A percentile compares a stretch with the other conserved stretches of the same genome.
Conservation (phyloP, 2,113 vertebrate species). For the Butastur rufipennis region DNA sequence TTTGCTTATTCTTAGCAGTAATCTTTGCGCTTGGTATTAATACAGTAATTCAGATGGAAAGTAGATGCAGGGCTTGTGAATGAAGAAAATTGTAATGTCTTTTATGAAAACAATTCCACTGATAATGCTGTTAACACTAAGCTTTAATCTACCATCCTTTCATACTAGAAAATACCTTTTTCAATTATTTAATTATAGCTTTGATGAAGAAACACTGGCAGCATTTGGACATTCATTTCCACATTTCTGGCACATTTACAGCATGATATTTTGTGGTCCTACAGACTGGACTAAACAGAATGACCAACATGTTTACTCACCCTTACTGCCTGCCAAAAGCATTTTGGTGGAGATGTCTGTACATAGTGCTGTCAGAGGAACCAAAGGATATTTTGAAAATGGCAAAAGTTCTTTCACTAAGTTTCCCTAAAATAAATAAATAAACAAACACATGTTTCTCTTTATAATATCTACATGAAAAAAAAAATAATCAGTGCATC, state of each 20-base stretch:
- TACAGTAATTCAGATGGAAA: neutral
- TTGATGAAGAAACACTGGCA: neutral
- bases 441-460: neutral
- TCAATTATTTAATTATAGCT: neutral
- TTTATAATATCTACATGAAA: neutral
- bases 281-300: neutral
- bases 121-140: neutral
- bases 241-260: neutral
- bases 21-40: neutral
- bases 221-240: neutral
- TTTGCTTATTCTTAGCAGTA: neutral
- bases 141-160: neutral
- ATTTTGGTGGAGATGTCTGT: slow-evolving; percentile 46
- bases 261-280: neutral
- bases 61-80: neutral
- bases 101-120: neutral
- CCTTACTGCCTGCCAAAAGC: slow-evolving; percentile 64
- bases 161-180: neutral
- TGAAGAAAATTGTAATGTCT: neutral
- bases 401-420: slow-evolving; percentile 68
- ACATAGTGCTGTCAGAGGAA: slow-evolving; percentile 65
- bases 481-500: neutral
- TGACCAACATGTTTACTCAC: slow-evolving; percentile 41
- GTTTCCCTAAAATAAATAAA: slow-evolving; percentile 62
- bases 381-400: slow-evolving; percentile 66